Conservation (phyloP, 92 coral and sea anemone genomes). For the Parazoanthus swiftii region DNA sequence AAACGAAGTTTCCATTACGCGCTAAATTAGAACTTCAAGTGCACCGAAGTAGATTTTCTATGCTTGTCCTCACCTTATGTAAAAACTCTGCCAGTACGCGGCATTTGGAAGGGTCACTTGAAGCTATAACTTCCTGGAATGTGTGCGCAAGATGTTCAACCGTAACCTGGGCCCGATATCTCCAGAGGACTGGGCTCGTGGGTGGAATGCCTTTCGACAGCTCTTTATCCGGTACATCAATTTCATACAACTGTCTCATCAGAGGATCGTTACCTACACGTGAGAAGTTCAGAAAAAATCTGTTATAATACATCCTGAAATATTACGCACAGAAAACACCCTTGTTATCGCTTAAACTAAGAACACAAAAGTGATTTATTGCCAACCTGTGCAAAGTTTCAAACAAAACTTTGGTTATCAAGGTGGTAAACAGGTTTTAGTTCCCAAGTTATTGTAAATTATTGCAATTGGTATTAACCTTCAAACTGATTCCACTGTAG, state of each 20-base stretch:
- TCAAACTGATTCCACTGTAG: too few species aligned
- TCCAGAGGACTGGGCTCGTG: slow-evolving; percentile 81
- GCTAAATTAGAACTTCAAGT: not conserved
- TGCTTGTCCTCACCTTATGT: slow-evolving; percentile 40
- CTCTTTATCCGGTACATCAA: slow-evolving; percentile 54
- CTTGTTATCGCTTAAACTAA: not conserved
- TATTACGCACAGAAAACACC: not conserved
- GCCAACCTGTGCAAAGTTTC: too few species aligned
- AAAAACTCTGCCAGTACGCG: slow-evolving; percentile 63
- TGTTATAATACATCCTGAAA: too few species aligned
- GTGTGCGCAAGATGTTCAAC: slow-evolving; percentile 78
- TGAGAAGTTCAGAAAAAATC: not conserved
- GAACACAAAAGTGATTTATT: too few species aligned
- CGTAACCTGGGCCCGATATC: slow-evolving; percentile 78
- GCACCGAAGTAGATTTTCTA: not conserved
- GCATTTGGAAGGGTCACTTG: slow-evolving; percentile 48
- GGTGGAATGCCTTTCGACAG: slow-evolving; percentile 48
- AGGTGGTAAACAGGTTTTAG: too few species aligned
- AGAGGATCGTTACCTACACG: slow-evolving; percentile 62
- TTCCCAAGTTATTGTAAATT: too few species aligned
- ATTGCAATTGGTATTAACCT: too few species aligned
- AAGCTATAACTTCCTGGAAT: slow-evolving; percentile 67
- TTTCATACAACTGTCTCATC: slow-evolving; percentile 76
- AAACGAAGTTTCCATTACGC: not conserved
- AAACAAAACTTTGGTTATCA: too few species aligned